Conservation (phyloP, 2,888 invertebrate species). For the Orthosia gracilis region DNA sequence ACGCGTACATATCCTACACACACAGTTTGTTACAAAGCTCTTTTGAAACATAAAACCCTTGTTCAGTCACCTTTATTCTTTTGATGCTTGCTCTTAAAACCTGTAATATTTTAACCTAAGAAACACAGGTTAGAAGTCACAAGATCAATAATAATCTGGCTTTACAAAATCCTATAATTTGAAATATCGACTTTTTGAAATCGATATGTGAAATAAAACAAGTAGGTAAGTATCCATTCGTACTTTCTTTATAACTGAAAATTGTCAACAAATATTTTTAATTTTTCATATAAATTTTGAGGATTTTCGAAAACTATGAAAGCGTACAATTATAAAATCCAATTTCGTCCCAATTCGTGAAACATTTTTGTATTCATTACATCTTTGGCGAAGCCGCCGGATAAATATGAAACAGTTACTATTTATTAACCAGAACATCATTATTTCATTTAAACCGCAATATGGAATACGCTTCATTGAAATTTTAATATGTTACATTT, state of each 20-base stretch:
- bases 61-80: conserved; percentile 70
- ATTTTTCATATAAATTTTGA: neutral
- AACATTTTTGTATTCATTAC: neutral
- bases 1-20: conserved; percentile 48
- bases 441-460: conserved; percentile 38
- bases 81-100: conserved; percentile 56
- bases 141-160: conserved; percentile 16
- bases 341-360: neutral
- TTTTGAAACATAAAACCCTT: conserved; percentile 76
- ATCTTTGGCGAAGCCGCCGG: neutral
- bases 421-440: conserved; percentile 23
- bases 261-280: neutral
- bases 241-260: neutral
- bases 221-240: neutral
- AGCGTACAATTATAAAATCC: conserved; percentile 2
- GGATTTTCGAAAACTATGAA: neutral
- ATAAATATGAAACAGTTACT: conserved; percentile 27
- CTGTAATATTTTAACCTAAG: conserved; percentile 46
- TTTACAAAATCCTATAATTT: neutral
- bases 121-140: conserved; percentile 30
- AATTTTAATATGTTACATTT: conserved; percentile 14
- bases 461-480: conserved; percentile 19
- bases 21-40: conserved; percentile 72
- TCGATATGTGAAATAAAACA: neutral
- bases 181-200: neutral